Evolutionary conservation across 2,113 vertebrate genomes (phyloP), one percentile per base, ranked within the genome.

Genomic region (Larimichthys crocea): DNA sequence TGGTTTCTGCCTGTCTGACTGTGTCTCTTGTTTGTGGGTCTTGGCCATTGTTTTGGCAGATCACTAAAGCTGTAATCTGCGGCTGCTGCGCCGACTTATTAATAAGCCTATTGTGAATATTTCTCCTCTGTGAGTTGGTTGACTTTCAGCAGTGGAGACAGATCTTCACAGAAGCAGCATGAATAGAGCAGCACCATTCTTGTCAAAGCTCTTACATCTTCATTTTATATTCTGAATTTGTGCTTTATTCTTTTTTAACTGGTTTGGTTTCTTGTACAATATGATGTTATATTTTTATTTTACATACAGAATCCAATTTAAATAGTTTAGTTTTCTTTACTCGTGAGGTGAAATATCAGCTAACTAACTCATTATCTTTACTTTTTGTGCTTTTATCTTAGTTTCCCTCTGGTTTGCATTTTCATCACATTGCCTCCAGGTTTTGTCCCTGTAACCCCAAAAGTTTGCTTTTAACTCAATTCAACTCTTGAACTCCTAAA

Each of bases 61-160:
- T 77, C 74, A 26, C 31, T 79, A 50, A 69, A 80, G 59, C 88
- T 66, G 49, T 86, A 85, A 89, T 87, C 83, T 75, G 68, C 35
- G 35, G 35, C 50, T 4, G 29, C 66, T 72, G 77, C 56, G 19
- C 56, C 56, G 78, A 63, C 17, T 89, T 82, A 79, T 74, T 87
- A 86, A 82, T 84, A 80, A 85, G 76, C 57, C 80, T 80, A 31
- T 86, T 85, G 57, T 61, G 62, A 19, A 68, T 80, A 29, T 70
- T 68, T 56, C 64, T 61, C 80, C 70, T 86, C 76, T 71, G 84
- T 71, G 84, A 84, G 66, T 67, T 61, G 55, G 73, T 68, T 79
- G 84, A 88, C 86, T 90, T 91, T 87, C 78, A 89, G 70, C 56
- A 57, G 75, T 12, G 59, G 40, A 6, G 35, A 74, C 63, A 22